Percentiles rank a stretch among this genome's conserved stretches.
Conservation (phyloP, 1,140 invertebrate genomes). For the Chironomus tepperi region DNA sequence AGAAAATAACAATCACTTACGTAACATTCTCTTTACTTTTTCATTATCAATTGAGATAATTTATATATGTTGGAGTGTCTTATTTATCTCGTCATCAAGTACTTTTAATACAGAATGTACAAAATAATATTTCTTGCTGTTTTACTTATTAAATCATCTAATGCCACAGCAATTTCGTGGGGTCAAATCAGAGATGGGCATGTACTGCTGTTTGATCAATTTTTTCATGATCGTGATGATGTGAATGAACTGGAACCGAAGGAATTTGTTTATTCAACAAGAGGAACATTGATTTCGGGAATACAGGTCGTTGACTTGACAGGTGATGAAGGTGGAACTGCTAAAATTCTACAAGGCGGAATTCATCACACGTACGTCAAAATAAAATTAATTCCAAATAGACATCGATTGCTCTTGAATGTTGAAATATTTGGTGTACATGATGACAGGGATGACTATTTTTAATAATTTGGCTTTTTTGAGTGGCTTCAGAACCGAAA, state of each 20-base stretch:
- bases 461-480: not conserved
- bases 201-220: constrained; percentile 7
- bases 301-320: not conserved
- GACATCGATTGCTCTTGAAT: not conserved
- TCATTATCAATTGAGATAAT: not conserved
- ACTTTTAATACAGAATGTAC: not conserved
- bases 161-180: not conserved
- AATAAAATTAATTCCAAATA: not conserved
- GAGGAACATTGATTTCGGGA: not conserved
- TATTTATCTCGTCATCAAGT: not conserved
- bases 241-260: not conserved
- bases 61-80: not conserved
- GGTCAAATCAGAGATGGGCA: not conserved
- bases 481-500: constrained; percentile 6
- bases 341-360: not conserved
- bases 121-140: not conserved
- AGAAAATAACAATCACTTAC: not conserved
- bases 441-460: not conserved
- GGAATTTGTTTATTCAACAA: not conserved
- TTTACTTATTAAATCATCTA: not conserved
- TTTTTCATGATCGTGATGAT: not conserved
- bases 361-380: not conserved
- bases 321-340: not conserved
- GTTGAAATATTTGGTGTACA: constrained; percentile 11
- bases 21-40: not conserved